These are phyloP conservation scores for Rhinichthys klamathensis DNA, from an alignment of 2,113 vertebrate species.

Conservation along the genomic window DNA sequence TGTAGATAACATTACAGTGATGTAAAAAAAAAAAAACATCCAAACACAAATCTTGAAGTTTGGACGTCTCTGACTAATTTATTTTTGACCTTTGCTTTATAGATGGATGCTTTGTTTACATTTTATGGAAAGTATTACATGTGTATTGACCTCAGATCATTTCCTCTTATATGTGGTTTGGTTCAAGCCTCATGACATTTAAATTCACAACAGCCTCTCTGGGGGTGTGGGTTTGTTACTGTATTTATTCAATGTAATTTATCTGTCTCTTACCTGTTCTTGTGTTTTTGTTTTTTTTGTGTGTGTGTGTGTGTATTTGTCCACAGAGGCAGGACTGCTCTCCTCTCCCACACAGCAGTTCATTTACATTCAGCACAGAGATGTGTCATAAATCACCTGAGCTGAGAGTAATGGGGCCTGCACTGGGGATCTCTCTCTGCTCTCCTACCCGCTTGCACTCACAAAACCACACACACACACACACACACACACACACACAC, in stretches of 20 bases:
- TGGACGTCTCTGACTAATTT: not conserved
- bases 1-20: not conserved
- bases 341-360: slow-evolving; percentile 69
- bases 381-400: slow-evolving; percentile 82
- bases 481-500: slow-evolving; percentile 33
- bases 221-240: slow-evolving; percentile 26
- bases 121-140: not conserved
- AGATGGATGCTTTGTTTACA: not conserved
- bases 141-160: slow-evolving; percentile 1
- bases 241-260: slow-evolving; percentile 35
- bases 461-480: slow-evolving; percentile 34
- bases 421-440: slow-evolving; percentile 75
- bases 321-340: slow-evolving; percentile 41
- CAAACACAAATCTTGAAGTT: not conserved
- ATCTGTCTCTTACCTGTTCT: slow-evolving; percentile 29
- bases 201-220: slow-evolving; percentile 6
- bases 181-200: slow-evolving; percentile 21
- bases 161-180: slow-evolving; percentile 4
- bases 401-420: slow-evolving; percentile 82
- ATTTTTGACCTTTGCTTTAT: not conserved
- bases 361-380: slow-evolving; percentile 81
- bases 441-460: slow-evolving; percentile 52
- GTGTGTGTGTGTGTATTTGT: slow-evolving; percentile 26
- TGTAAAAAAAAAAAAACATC: not conserved
- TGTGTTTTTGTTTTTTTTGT: not conserved